Base-by-base conservation (phyloP, 2,888 invertebrate species). In the Mimachlamys varia region DNA sequence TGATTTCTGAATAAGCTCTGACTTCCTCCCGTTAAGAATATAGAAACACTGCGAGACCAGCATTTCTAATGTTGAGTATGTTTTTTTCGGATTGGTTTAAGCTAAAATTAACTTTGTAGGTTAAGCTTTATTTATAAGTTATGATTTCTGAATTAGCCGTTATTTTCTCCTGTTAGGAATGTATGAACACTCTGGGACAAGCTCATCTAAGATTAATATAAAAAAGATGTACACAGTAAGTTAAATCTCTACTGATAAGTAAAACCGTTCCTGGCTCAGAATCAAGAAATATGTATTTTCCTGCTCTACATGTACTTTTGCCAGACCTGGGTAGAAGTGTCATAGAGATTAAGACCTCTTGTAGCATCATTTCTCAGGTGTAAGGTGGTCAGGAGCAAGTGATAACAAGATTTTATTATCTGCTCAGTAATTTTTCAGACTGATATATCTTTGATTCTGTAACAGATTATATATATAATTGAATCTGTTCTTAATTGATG, bases 151-250 rank as follows among this genome's bases (percentile, higher is more conserved):
- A 76, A 33, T 33, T 76, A 33, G 33, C 76, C 2, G 4, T 33
- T 12, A 76, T 76, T 76, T 76, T 13, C 33, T 76, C 13, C 33
- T 22, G 76, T 33, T 33, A 33, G 19, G 76, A 27, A 17, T 76
- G 76, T 76, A 7, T 76, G 10, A 76, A 13, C 33, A 27, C 22
- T 33, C 33, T 33, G 33, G 27, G 76, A 76, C 19, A 76, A 76
- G 27, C 33, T 76, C 22, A 76, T 27, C 27, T 62, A 5, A 76
- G 27, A 17, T 10, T 27, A 76, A 27, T 76, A 7, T 4, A 12
- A 76, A 76, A 76, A 27, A 33, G 76, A 76, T 76, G 27, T 12
- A 76, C 76, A 27, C 76, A 76, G 76, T 27, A 76, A 76, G 76
- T 76, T 76, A 12, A 76, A 76, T 76, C 76, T 76, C 27, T 33